Base-by-base conservation (phyloP, 2,113 vertebrate species). In the Bathybates hornii region DNA sequence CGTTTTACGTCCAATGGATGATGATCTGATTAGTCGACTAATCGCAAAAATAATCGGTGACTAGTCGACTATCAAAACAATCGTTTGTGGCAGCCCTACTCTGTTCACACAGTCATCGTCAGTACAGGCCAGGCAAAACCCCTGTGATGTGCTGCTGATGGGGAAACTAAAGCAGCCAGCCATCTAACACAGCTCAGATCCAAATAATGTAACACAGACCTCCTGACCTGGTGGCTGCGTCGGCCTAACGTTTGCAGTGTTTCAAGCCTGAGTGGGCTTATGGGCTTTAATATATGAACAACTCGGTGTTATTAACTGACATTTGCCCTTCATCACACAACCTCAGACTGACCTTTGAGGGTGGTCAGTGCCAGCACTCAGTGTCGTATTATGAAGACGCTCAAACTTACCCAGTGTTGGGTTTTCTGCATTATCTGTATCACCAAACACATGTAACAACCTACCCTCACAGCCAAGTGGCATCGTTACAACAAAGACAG, bases 101-200 rank as follows among this genome's bases (percentile, higher is more conserved):
- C 56, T 5, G n/a, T 43, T 52, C 78, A 66, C 36, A 71, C 83
- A 52, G 12, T 61, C 19, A 63, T 14, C 19, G 2, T 14, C 38
- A 38, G 41, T 50, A 36, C 7, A 9, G 17, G 29, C 16, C 43
- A 56, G 12, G 29, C 8, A n/a, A 52, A 66, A 48, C 16, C 45
- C 11, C 17, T 24, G 50, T 41, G 87, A 81, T 48, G 48, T 48
- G 38, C 6, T 29, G 29, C 32, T 32, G 3, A n/a, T 10, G 43
- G 53, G 80, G 6, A 63, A 89, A 89, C 34, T 9, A 41, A 86
- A 38, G 29, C 73, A n/a, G 54, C 8, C 57, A 81, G 76, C 34
- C 82, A 11, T 63, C 83, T 41, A 63, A 78, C 12, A 2, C n/a
- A 10, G 29, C 52, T 66, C 36, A 80, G 16, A 80, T 59, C 73